Evolutionary conservation across 2,888 invertebrate species (phyloP), one percentile per base, ranked within the genome.

Genomic region (Drosophila setosimentum): DNA sequence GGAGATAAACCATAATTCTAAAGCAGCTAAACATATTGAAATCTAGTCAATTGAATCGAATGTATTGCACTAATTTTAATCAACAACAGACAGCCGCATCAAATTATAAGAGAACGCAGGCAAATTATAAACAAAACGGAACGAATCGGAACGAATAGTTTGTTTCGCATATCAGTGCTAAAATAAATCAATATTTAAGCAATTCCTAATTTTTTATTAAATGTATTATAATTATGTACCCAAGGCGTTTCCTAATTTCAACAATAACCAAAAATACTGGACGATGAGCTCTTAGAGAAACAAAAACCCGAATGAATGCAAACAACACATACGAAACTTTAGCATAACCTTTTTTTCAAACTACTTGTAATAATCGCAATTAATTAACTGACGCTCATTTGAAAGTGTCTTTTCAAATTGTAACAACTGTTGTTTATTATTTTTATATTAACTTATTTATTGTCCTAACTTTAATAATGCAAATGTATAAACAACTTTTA

Each of bases 361-460:
- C 61, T 64, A 76, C 10, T 65, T 61, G 49, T 70, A 70, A 50
- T 68, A 58, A 70, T 68, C 70, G 30, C 33, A 68, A 70, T 71
- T 57, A 73, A 66, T 71, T 64, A 63, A 66, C 40, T 64, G 51
- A 73, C 55, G 68, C 70, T 79, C 65, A 68, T 77, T 72, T 79
- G 67, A 70, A 64, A 59, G 73, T 75, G 61, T 82, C 74, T 75
- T 74, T 86, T 83, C 53, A 76, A 80, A 89, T 68, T 86, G 63
- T 88, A 88, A 68, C 73, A 83, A 86, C 73, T 87, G 86, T 87
- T 87, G 87, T 87, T 90, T 90, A 78, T 90, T 89, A 75, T 78
- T 90, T 90, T 86, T 82, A 77, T 89, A 80, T 73, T 90, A 73
- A 87, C 82, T 78, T 90, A 90, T 87, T 90, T 90, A 90, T 89